Conservation (phyloP, 2,888 invertebrate genomes). For the Drosophila yooni region DNA sequence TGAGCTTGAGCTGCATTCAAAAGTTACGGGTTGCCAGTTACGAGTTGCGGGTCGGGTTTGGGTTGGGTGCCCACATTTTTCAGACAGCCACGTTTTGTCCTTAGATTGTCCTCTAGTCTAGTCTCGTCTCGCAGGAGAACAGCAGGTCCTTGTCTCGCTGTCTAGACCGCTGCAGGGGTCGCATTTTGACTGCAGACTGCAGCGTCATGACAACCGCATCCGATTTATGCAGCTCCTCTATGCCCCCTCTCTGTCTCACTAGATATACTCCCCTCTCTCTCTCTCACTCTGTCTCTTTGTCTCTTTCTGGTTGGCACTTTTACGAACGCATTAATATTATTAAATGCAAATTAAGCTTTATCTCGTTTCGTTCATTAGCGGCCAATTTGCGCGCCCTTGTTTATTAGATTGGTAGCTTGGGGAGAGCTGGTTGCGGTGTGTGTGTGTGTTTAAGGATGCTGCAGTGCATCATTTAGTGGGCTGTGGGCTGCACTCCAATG, state of each 20-base stretch:
- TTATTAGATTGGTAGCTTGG: conserved; percentile 49
- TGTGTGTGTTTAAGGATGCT: conserved; percentile 4
- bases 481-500: conserved; percentile 31
- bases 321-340: conserved; percentile 75
- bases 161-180: conserved; percentile 75
- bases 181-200: conserved; percentile 38
- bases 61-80: not conserved
- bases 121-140: conserved; percentile 15
- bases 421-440: not conserved
- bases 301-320: conserved; percentile 21
- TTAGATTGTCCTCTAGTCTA: conserved; percentile 73
- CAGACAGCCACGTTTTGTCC: conserved; percentile 75
- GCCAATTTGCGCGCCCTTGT: conserved; percentile 66
- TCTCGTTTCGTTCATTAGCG: conserved; percentile 77
- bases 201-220: conserved; percentile 78
- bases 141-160: conserved; percentile 56
- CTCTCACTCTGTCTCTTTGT: not conserved
- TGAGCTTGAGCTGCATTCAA: conserved; percentile 75
- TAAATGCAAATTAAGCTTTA: conserved; percentile 82
- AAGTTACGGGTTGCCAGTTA: conserved; percentile 61
- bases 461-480: conserved; percentile 35
- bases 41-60: not conserved
- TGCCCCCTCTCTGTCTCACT: conserved; percentile 19
- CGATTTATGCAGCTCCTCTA: conserved; percentile 68
- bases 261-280: not conserved